Evolutionary conservation across 2,113 vertebrate species (phyloP).

Genomic region (Bos javanicus): DNA sequence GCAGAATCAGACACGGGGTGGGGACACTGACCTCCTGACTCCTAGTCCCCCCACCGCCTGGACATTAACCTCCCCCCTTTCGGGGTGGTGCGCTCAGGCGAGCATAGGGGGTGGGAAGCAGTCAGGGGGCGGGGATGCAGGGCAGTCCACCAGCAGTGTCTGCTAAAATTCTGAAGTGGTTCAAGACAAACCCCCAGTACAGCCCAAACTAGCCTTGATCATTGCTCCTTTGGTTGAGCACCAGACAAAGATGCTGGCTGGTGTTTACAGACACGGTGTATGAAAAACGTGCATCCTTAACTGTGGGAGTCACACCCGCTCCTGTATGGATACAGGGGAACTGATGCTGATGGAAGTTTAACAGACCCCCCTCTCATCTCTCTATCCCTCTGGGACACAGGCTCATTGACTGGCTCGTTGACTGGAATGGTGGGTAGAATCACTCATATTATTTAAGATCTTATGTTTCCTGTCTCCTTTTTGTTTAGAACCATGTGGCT

Average conservation of each 20-base stretch:
- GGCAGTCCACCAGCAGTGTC: no score
- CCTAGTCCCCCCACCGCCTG: neutral
- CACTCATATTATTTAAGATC: neutral
- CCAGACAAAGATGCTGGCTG: neutral
- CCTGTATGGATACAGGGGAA: neutral
- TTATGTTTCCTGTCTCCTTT: neutral
- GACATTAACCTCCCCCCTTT: neutral
- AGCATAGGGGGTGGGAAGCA: neutral
- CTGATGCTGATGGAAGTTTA: neutral
- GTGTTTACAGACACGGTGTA: neutral
- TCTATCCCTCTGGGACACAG: neutral
- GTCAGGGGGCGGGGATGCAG: rapidly evolving
- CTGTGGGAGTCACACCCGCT: neutral
- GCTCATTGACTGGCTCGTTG: neutral
- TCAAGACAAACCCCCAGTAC: neutral
- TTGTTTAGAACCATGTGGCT: neutral
- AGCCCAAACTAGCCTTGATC: neutral
- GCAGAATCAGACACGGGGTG: neutral
- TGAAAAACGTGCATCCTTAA: neutral
- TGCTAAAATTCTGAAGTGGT: neutral
- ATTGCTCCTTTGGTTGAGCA: neutral
- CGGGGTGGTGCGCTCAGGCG: neutral
- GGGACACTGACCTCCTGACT: neutral
- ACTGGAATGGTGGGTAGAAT: neutral
- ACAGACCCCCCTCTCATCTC: neutral